Conservation (phyloP, 1,140 invertebrate genomes). For the Pseudoatta argentina region DNA sequence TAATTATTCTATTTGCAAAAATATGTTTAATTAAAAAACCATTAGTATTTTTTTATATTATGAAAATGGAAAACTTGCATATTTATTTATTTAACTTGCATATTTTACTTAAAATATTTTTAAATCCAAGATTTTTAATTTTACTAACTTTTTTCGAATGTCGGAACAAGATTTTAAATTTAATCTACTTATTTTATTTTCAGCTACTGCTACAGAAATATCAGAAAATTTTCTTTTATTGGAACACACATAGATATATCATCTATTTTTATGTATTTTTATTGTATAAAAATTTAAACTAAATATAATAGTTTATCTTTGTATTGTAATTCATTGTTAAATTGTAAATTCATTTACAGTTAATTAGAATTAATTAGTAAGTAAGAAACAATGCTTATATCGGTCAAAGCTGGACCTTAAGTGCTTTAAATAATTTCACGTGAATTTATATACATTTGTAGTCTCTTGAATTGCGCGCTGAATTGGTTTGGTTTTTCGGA, state of each 20-base stretch:
- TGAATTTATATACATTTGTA: too few species aligned
- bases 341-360: neutral
- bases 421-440: too few species aligned
- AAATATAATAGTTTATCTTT: neutral
- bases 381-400: too few species aligned
- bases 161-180: neutral
- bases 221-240: neutral
- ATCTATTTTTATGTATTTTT: neutral
- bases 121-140: neutral
- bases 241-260: neutral
- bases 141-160: neutral
- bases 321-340: neutral
- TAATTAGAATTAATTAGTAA: conserved; percentile 1
- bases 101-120: neutral
- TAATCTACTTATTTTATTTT: neutral
- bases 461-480: too few species aligned
- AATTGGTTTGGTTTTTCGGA: too few species aligned
- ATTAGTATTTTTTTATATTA: neutral
- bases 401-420: too few species aligned
- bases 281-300: neutral
- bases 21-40: neutral
- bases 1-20: neutral
- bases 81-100: neutral
- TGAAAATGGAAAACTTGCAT: neutral
- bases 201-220: neutral